Evolutionary conservation across 2,797 vertebrate species (phyloP).

Genomic region (Spinus pinus): DNA sequence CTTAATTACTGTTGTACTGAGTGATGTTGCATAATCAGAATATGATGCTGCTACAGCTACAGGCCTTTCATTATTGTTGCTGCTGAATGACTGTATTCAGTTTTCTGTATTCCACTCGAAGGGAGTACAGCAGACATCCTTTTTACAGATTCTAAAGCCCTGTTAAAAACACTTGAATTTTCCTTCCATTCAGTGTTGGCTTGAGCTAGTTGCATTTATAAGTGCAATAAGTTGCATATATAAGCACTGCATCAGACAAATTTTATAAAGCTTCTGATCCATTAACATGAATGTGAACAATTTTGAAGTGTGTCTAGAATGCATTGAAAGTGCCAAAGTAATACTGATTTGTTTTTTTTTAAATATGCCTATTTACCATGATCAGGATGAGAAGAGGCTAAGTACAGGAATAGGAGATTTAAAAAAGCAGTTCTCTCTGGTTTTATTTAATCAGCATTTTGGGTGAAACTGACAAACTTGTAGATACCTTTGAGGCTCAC

Average conservation of each 20-base stretch:
- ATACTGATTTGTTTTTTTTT: not conserved
- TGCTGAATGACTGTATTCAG: constrained; percentile 32
- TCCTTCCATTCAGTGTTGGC: not conserved
- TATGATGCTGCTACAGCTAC: not conserved
- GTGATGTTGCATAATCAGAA: constrained; percentile 29
- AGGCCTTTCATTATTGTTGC: not conserved
- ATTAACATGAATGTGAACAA: not conserved
- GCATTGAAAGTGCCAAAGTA: not conserved
- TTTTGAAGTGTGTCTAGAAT: not conserved
- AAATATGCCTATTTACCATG: not conserved
- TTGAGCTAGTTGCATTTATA: not conserved
- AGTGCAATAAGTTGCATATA: not conserved
- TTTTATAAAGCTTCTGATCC: not conserved
- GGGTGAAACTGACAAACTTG: not conserved
- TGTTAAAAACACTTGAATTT: constrained; percentile 13
- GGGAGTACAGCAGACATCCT: not conserved
- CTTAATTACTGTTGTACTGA: not conserved
- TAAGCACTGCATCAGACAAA: not conserved
- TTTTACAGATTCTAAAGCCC: not conserved
- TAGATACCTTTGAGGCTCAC: not conserved
- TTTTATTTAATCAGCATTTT: not conserved
- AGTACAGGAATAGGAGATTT: not conserved
- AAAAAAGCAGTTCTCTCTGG: not conserved
- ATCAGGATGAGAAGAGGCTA: not conserved
- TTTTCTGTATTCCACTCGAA: not conserved